A percentile compares a stretch with the other conserved stretches of the same genome.
Evolutionary conservation across 2,888 invertebrate genomes (phyloP).

Genomic region (Orchestes rusci): DNA sequence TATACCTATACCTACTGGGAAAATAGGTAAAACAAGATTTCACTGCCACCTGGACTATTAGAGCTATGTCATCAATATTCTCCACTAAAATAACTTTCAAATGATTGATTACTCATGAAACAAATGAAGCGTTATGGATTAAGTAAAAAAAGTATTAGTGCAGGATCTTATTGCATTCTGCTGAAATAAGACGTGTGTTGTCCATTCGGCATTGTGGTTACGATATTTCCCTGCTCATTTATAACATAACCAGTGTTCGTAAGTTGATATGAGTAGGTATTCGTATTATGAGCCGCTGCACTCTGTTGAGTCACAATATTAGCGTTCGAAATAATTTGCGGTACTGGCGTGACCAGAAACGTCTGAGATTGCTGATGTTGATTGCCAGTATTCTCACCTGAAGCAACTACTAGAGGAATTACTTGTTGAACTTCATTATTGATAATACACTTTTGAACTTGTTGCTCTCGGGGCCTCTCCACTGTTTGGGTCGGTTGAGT

Average conservation of each 20-base stretch:
- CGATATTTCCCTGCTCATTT: constrained; percentile 45
- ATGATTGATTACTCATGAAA: too few relatives aligned
- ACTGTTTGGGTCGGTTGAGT: constrained; percentile 46
- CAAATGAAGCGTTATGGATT: too few relatives aligned
- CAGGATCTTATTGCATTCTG: constrained; percentile 44
- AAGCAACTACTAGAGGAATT: constrained; percentile 57
- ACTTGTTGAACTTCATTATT: constrained; percentile 52
- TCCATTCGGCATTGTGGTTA: constrained; percentile 43
- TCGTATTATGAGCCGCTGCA: constrained; percentile 38
- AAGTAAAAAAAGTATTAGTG: too few relatives aligned
- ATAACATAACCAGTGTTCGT: constrained; percentile 44
- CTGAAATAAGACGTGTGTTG: constrained; percentile 44
- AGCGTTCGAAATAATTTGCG: constrained; percentile 52
- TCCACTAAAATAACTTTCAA: too few relatives aligned
- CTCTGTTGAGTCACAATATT: constrained; percentile 41
- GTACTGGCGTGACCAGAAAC: constrained; percentile 59
- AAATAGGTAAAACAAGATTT: too few relatives aligned
- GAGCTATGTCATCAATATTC: too few relatives aligned
- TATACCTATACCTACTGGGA: too few relatives aligned
- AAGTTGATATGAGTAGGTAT: constrained; percentile 44
- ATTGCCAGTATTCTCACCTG: constrained; percentile 35
- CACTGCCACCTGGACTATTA: too few relatives aligned
- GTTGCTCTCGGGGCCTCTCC: constrained; percentile 45
- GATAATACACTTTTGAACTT: constrained; percentile 51
- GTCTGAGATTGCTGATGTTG: constrained; percentile 59